These are phyloP conservation scores for Rana temporaria DNA, from an alignment of 2,113 vertebrate species.

Conservation along the genomic window DNA sequence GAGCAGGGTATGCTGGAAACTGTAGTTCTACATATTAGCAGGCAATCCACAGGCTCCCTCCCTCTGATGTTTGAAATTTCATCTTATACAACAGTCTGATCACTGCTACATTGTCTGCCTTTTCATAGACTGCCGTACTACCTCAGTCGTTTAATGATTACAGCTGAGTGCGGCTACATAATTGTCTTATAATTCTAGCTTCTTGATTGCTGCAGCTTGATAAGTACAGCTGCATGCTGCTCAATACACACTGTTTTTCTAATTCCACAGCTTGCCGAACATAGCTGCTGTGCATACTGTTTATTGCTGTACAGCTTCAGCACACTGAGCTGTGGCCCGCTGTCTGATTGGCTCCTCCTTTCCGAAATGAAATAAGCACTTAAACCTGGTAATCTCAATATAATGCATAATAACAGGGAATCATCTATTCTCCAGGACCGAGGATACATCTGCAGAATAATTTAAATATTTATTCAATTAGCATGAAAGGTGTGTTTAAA, in stretches of 20 bases:
- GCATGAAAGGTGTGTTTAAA: neutral
- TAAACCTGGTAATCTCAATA: neutral
- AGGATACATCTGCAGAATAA: neutral
- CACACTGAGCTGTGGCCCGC: constrained; percentile 12
- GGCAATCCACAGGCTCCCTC: constrained; percentile 13
- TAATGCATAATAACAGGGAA: constrained; percentile 4
- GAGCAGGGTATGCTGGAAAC: neutral
- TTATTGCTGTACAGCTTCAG: constrained; percentile 37
- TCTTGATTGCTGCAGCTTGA: constrained; percentile 50
- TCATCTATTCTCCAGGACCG: neutral
- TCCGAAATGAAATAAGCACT: constrained; percentile 4
- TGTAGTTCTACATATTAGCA: constrained; percentile 13
- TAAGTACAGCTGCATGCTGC: constrained; percentile 49
- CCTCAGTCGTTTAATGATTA: constrained; percentile 46
- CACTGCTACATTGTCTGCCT: constrained; percentile 23
- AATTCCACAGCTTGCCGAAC: constrained; percentile 50
- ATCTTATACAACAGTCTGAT: constrained; percentile 19
- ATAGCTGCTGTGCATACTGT: constrained; percentile 27
- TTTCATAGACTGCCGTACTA: constrained; percentile 4
- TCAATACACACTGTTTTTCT: constrained; percentile 27
- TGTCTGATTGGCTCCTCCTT: constrained; percentile 24
- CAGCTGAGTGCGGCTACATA: constrained; percentile 40
- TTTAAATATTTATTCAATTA: constrained; percentile 8
- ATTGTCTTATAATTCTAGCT: constrained; percentile 47
- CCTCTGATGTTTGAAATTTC: neutral